Conservation (phyloP, 2,888 invertebrate genomes). For the Sceliomorpha sp. region DNA sequence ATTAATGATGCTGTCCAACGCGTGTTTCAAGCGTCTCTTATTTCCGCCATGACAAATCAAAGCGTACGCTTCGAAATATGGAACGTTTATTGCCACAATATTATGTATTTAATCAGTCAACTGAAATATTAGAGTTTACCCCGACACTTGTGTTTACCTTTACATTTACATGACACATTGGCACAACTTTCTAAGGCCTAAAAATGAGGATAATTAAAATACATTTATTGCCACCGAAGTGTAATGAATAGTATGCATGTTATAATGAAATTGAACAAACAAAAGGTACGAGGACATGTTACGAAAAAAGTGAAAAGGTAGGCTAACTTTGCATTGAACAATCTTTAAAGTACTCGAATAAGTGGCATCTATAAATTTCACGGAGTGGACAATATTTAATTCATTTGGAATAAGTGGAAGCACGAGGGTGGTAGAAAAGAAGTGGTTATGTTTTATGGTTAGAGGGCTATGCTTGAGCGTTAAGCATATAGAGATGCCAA, state of each 20-base stretch:
- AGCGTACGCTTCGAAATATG: conserved; percentile 22
- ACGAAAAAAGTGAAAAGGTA: too few species aligned
- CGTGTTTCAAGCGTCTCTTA: conserved; percentile 43
- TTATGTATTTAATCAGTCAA: neutral
- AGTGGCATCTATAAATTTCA: conserved; percentile 27
- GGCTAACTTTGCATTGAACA: too few species aligned
- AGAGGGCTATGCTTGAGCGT: conserved; percentile 40
- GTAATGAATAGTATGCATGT: too few species aligned
- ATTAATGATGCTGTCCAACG: conserved; percentile 57
- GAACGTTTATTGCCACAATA: conserved; percentile 25
- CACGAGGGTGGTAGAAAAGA: conserved; percentile 43
- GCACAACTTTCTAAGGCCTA: too few species aligned
- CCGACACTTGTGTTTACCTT: too few species aligned
- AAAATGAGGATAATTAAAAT: too few species aligned
- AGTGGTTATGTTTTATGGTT: conserved; percentile 49
- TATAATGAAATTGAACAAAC: too few species aligned
- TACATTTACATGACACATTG: too few species aligned
- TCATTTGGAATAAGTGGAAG: conserved; percentile 33
- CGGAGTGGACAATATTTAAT: conserved; percentile 22
- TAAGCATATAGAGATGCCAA: conserved; percentile 53
- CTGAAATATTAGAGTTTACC: too few species aligned
- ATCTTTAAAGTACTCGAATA: neutral
- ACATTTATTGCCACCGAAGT: too few species aligned
- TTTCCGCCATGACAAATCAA: conserved; percentile 42
- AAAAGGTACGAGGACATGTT: too few species aligned